Percentiles rank a stretch among this genome's conserved stretches.
These are phyloP conservation scores for Aproaerema taeniolella DNA, from an alignment of 2,888 invertebrate genomes.

Conservation along the genomic window DNA sequence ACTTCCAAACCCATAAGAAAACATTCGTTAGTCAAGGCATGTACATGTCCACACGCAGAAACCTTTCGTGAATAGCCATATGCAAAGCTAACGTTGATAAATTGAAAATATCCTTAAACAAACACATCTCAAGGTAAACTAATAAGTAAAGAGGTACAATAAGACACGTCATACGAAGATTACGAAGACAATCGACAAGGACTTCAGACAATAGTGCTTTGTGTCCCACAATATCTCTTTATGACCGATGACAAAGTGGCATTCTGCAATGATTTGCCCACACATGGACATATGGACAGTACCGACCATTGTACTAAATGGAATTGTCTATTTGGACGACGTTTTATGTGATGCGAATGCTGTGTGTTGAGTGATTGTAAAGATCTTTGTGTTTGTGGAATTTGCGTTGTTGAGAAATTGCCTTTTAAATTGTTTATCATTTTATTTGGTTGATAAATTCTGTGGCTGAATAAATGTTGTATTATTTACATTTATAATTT, in stretches of 20 bases:
- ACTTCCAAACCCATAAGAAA: no score
- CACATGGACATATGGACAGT: constrained; percentile 31
- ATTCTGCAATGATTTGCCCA: constrained; percentile 66
- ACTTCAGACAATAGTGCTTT: constrained; percentile 53
- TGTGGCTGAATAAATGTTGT: no score
- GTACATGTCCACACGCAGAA: no score
- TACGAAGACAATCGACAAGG: constrained; percentile 60
- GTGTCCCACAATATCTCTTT: constrained; percentile 56
- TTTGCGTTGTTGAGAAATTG: neutral
- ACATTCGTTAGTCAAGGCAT: no score
- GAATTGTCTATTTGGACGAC: constrained; percentile 45
- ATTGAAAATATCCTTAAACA: constrained; percentile 10
- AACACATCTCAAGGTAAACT: constrained; percentile 34
- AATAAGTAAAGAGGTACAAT: constrained; percentile 26
- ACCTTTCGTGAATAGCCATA: neutral
- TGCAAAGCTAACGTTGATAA: constrained; percentile 6
- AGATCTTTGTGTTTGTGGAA: neutral
- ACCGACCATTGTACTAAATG: constrained; percentile 32
- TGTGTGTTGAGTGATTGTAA: constrained; percentile 33
- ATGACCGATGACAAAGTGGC: constrained; percentile 56
- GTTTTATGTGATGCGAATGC: constrained; percentile 40
- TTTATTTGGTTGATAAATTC: neutral
- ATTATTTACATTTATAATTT: no score
- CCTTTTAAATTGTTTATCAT: neutral
- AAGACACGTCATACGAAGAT: constrained; percentile 44